Evolutionary conservation across 64 coral and sea anemone genomes (phyloP), one percentile per base, ranked within the genome.

Genomic region (Actinia equina): DNA sequence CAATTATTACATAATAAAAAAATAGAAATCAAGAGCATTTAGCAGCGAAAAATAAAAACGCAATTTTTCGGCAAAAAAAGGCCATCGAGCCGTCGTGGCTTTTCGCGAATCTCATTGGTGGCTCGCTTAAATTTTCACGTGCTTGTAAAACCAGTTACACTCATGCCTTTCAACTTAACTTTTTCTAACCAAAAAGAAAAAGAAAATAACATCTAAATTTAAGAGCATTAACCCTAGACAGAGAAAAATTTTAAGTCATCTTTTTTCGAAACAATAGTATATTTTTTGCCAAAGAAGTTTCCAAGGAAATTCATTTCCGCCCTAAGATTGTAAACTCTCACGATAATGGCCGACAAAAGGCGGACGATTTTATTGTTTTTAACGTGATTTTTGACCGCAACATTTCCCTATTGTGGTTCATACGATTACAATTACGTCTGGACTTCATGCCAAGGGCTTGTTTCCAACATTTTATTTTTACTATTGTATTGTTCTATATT

Each of bases 401-500:
- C 69, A 74, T 74, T 74, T 74, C 69, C 69, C 25, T 74, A 20
- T 74, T 30, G n/a, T 41, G 14, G 55, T 57, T 74, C 8, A 15
- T 14, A 74, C 26, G 8, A 74, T 74, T 42, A 74, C 69, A 74
- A 30, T 74, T 30, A 74, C 69, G 69, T 74, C 69, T 74, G 25
- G 13, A 14, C 25, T 41, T 30, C 19, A 23, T 65, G 62, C 69
- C 69, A 74, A 74, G 41, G 69, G 69, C 69, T 30, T 30, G 2
- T 81, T 81, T 81, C 78, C 78, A 49, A 17, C 44, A 20, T 81
- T 81, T 16, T 52, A 19, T 46, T 81, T 44, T 81, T 49, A 20
- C 78, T 10, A 81, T 81, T 81, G 78, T 81, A 12, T 81, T 20
- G 27, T 51, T 81, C 49, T 79, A 81, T 20, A 52, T 13, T 52